A percentile compares a stretch with the other conserved stretches of the same genome.
phyloP scores from a whole-genome alignment of 64 coral and sea anemone genomes.

The Acropora tenuis region DNA sequence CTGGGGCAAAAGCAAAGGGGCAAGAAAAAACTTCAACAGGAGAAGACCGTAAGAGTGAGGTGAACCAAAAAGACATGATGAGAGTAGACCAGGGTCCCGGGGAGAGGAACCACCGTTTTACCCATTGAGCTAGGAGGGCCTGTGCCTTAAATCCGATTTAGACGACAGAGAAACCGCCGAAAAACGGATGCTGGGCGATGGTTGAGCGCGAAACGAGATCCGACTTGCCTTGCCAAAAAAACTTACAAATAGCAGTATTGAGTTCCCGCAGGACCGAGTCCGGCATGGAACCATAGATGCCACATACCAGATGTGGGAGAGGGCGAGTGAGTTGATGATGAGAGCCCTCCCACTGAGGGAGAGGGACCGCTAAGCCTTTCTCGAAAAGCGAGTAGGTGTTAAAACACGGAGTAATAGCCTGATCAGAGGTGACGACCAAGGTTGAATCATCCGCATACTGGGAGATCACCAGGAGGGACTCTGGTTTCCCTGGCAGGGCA shows the following conservation, averaged over 20 bases:
- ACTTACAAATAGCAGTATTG: too few species aligned
- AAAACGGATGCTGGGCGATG: background rate
- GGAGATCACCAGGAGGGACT: background rate
- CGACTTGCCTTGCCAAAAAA: too few species aligned
- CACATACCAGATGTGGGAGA: background rate
- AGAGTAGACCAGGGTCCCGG: background rate
- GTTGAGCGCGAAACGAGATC: background rate
- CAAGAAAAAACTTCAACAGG: background rate
- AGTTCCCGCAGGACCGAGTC: too few species aligned
- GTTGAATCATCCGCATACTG: constrained; percentile 32
- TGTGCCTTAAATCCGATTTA: background rate
- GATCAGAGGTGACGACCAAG: background rate
- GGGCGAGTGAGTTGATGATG: background rate
- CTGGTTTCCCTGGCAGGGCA: background rate
- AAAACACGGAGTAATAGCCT: background rate
- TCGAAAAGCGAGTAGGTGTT: background rate
- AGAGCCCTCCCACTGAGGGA: background rate
- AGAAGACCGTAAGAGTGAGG: background rate
- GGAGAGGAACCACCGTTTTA: background rate
- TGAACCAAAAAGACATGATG: background rate
- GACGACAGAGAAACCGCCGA: background rate
- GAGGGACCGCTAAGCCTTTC: background rate
- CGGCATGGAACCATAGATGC: too few species aligned
- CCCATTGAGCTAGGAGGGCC: background rate
- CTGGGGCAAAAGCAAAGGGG: too few species aligned